Evolutionary conservation across 1,140 invertebrate genomes (phyloP).

Genomic region (Pseudomyrmex concolor): DNA sequence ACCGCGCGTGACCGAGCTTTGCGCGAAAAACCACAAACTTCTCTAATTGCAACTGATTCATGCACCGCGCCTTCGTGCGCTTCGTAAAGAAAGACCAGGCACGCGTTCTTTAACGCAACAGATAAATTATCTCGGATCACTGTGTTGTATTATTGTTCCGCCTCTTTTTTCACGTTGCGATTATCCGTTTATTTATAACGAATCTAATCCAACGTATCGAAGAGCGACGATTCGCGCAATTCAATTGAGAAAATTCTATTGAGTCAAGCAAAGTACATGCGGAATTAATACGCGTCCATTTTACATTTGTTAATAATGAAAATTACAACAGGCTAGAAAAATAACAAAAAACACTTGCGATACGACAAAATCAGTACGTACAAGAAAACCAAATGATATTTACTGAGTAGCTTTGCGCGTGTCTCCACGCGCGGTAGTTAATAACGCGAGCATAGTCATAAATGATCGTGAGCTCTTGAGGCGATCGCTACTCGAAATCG

Average conservation of each 20-base stretch:
- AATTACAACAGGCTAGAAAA: not conserved
- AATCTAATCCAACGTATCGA: conserved; percentile 31
- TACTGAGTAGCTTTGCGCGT: not conserved
- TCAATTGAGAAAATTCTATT: conserved; percentile 24
- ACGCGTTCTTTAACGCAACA: conserved; percentile 22
- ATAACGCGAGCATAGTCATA: conserved; percentile 70
- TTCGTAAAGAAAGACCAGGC: too few relatives aligned
- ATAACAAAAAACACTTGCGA: not conserved
- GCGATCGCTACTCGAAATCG: conserved; percentile 62
- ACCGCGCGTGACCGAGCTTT: not conserved
- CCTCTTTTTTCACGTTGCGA: not conserved
- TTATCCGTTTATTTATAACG: conserved; percentile 55
- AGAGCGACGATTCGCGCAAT: conserved; percentile 42
- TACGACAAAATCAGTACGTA: not conserved
- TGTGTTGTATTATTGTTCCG: conserved; percentile 13
- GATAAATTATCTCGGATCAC: conserved; percentile 38
- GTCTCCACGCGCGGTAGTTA: conserved; percentile 75
- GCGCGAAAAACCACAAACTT: conserved; percentile 13
- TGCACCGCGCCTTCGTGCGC: not conserved
- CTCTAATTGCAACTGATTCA: conserved; percentile 25
- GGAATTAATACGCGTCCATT: conserved; percentile 28
- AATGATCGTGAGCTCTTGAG: conserved; percentile 70
- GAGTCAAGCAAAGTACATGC: conserved; percentile 26
- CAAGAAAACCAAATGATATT: too few relatives aligned
- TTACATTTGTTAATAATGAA: conserved; percentile 53